Evolutionary conservation across 2,888 invertebrate genomes (phyloP).

Genomic region (Eupithecia subfuscata): DNA sequence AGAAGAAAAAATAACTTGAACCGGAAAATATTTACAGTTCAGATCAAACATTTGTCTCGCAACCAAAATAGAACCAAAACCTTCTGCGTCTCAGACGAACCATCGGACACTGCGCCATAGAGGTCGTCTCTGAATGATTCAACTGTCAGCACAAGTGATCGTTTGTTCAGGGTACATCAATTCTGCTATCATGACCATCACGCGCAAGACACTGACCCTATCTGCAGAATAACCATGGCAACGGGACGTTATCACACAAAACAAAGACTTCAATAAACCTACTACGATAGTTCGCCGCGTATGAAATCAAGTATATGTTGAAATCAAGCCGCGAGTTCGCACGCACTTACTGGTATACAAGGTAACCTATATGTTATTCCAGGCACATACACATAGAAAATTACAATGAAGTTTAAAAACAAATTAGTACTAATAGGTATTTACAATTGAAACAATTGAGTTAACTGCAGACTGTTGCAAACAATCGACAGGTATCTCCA

Average conservation of each 20-base stretch:
- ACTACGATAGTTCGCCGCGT: background rate
- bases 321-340: background rate
- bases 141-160: background rate
- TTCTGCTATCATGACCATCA: background rate
- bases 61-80: background rate
- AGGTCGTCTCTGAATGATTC: background rate
- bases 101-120: background rate
- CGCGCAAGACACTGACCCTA: background rate
- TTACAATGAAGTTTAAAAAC: too few relatives aligned
- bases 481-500: too few relatives aligned
- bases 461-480: too few relatives aligned
- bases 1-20: too few relatives aligned
- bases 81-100: background rate
- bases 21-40: too few relatives aligned
- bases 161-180: background rate
- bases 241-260: slow-evolving; percentile 3
- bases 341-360: background rate
- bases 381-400: too few relatives aligned
- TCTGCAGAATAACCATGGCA: slow-evolving; percentile 1
- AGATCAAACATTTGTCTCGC: background rate
- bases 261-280: background rate
- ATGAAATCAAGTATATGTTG: too few relatives aligned
- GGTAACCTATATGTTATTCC: background rate
- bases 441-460: too few relatives aligned
- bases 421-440: too few relatives aligned